Base-by-base conservation (phyloP, 2,888 invertebrate genomes). In the Eupithecia insigniata region DNA sequence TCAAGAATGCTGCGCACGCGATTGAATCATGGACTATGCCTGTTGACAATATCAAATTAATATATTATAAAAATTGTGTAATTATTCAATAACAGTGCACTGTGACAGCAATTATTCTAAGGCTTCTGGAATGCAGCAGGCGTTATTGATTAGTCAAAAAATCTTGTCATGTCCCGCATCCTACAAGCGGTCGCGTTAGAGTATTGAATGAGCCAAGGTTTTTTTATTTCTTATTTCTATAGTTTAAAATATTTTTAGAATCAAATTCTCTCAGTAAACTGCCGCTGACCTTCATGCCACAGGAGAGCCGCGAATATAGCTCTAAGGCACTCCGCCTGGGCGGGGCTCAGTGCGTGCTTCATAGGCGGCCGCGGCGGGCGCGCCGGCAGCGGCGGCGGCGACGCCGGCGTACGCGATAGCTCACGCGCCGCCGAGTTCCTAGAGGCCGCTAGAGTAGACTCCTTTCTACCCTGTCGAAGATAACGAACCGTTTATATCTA, bases 21-120 rank as follows among this genome's bases (percentile, higher is more conserved):
- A 99, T 99, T 8, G 99, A 99, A 88, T 99, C 99, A 87, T 99
- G 99, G 0, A 99, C 99, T 65, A 99, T 96, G 18, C 99, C 96
- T 95, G 82, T 18, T 28, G n/a, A 22, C 12, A 30, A 30, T 30
- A 30, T 30, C 28, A 60, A 28, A 60, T 60, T 30, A 12, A 28
- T 28, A 55, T 55, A 43, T 0, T 43, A 43, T 39, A 4, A 39
- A 39, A 16, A 39, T 39, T 1, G 14, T 14, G 16, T 39, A 39
- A 8, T 14, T 39, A 16, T n/a, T n/a, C n/a, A n/a, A n/a, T n/a
- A n/a, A n/a, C n/a, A n/a, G n/a, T n/a, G n/a, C n/a, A n/a, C n/a
- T n/a, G n/a, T n/a, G n/a, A n/a, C n/a, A n/a, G n/a, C n/a, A n/a
- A n/a, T n/a, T n/a, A n/a, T n/a, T n/a, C n/a, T n/a, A n/a, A n/a